These are phyloP conservation scores for Cassiopea xamachana DNA, from an alignment of 30 jellyfish, hydroid and myxozoan genomes.

Conservation along the genomic window DNA sequence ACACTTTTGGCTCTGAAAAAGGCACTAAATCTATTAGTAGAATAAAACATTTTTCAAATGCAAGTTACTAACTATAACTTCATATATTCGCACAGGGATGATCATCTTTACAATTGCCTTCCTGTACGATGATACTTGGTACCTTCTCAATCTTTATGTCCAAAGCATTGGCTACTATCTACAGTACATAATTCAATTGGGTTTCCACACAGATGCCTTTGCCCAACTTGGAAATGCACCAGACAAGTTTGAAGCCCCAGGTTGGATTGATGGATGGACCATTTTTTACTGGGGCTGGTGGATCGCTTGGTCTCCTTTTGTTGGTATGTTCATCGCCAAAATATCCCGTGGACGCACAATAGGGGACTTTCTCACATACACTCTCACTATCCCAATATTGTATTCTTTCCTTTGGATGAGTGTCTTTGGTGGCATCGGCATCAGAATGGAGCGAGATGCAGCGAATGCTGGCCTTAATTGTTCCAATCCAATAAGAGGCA, in stretches of 20 bases:
- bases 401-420: too few relatives aligned
- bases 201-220: neutral
- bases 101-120: neutral
- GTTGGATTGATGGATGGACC: neutral
- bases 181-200: neutral
- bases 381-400: neutral
- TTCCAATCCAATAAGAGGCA: too few relatives aligned
- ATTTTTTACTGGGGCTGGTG: neutral
- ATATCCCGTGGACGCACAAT: neutral
- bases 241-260: too few relatives aligned
- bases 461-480: neutral
- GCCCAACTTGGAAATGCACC: neutral
- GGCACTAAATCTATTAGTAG: too few relatives aligned
- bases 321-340: neutral
- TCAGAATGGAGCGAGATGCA: neutral
- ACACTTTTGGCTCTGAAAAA: too few relatives aligned
- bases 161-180: neutral
- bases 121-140: neutral
- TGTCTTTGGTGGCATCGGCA: neutral
- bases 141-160: neutral
- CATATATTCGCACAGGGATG: neutral
- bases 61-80: too few relatives aligned
- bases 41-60: too few relatives aligned
- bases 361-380: neutral
- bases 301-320: neutral